Evolutionary conservation across 23 tunicate genomes (phyloP), one percentile per base, ranked within the genome.

Genomic region (Trididemnum clinides): DNA sequence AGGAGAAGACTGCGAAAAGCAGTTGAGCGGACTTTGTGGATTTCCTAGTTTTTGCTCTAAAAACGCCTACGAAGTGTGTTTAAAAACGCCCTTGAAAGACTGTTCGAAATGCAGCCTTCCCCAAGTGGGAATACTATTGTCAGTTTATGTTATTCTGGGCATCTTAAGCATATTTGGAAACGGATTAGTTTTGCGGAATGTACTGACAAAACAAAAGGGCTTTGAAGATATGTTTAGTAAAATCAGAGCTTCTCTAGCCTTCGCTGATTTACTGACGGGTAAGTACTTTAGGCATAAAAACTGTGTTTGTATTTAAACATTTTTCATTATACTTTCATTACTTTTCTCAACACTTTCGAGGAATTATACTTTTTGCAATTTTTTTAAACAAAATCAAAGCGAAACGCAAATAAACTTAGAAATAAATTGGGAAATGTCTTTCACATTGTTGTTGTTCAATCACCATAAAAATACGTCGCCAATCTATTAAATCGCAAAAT

Each of bases 191-290:
- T n/a, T 85, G 30, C 27, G 82, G 80, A 85, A 72, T 74, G 88
- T 73, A 21, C 1, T 57, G 3, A 25, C 34, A 34, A 74, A 85
- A 38, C 32, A 34, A 1, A 74, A 50, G 34, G 63, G 80, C 27
- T 65, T 33, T 22, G 39, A 73, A 33, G 82, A 85, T 59, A 44
- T 28, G 27, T 83, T 35, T 38, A 65, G 78, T 80, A 85, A 85
- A 57, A 74, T 85, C 1, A 85, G 76, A 36, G 80, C 35, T 1
- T 85, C 88, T 0, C 34, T 85, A 5, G 88, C 88, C 1, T 2
- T 85, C n/a, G 82, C 88, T 1, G 88, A 85, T 34, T 0, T 85
- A 2, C 29, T 85, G 58, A 73, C 88, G 33, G 88, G 88, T 85
- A 33, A 27, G 73, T 31, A 15, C 54, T 7, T 15, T 7, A 44